Percentiles rank a stretch among this genome's conserved stretches.
phyloP scores from a whole-genome alignment of 2,888 invertebrate species.

The Platynereis dumerilii region DNA sequence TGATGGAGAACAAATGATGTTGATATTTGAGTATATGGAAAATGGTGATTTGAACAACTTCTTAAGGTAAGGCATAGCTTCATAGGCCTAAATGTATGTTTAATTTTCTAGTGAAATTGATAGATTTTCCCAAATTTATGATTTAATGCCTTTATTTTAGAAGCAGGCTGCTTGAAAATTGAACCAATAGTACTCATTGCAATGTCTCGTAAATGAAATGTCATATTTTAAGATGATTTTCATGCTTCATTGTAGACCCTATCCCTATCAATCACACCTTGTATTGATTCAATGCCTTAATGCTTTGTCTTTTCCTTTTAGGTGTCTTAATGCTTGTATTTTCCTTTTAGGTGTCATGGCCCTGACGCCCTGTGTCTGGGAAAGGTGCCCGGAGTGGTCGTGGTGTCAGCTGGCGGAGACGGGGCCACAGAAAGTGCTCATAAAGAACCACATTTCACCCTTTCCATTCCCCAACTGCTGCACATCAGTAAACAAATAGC shows the following conservation, averaged over 20 bases:
- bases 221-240: too few species aligned
- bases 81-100: too few species aligned
- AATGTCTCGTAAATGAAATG: too few species aligned
- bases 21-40: conserved; percentile 63
- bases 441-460: conserved; percentile 28
- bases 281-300: too few species aligned
- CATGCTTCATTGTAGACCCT: too few species aligned
- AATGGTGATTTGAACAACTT: conserved; percentile 61
- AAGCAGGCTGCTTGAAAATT: too few species aligned
- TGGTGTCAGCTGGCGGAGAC: conserved; percentile 19
- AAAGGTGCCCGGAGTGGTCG: conserved; percentile 15
- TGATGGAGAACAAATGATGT: conserved; percentile 53
- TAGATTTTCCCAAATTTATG: too few species aligned
- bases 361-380: conserved; percentile 34
- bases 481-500: conserved; percentile 56
- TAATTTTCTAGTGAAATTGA: too few species aligned
- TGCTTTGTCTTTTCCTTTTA: conserved; percentile 12
- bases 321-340: too few species aligned
- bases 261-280: too few species aligned
- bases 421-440: background rate
- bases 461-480: conserved; percentile 47
- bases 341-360: conserved; percentile 31
- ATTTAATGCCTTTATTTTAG: too few species aligned
- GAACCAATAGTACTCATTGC: too few species aligned
- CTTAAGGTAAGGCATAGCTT: conserved; percentile 60